Conservation (phyloP, 1,140 invertebrate genomes). For the Drosophila eugracilis region DNA sequence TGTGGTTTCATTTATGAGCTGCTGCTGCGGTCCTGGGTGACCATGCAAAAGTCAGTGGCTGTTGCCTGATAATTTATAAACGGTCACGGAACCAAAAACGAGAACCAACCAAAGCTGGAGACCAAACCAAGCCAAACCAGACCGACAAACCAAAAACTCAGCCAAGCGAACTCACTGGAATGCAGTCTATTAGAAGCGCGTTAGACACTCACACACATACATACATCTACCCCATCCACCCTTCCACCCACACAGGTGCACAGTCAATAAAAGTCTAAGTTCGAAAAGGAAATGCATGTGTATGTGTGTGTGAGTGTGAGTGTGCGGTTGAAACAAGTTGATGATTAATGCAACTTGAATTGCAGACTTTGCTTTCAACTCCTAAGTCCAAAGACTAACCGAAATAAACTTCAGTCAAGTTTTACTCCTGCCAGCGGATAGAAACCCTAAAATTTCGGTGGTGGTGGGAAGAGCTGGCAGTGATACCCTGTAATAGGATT, state of each 20-base stretch:
- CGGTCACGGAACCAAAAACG: constrained; percentile 37
- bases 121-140: constrained; percentile 16
- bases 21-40: constrained; percentile 69
- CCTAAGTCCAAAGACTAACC: constrained; percentile 40
- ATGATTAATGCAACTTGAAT: constrained; percentile 77
- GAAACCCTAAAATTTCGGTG: constrained; percentile 3
- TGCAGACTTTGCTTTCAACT: constrained; percentile 56
- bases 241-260: constrained; percentile 13
- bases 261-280: constrained; percentile 71
- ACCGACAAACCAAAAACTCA: constrained; percentile 45
- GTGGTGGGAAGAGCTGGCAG: background rate
- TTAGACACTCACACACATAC: constrained; percentile 40
- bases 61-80: constrained; percentile 77
- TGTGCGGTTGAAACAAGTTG: constrained; percentile 70
- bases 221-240: background rate
- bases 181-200: constrained; percentile 79
- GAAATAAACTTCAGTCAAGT: constrained; percentile 55
- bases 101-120: constrained; percentile 5
- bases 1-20: constrained; percentile 76
- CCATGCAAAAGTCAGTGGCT: constrained; percentile 75
- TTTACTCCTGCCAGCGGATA: constrained; percentile 15
- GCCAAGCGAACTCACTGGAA: constrained; percentile 58
- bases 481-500: constrained; percentile 11
- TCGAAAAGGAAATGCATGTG: constrained; percentile 17
- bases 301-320: constrained; percentile 1